phyloP scores from a whole-genome alignment of 2,797 vertebrate species.

The Hybognathus amarus region DNA sequence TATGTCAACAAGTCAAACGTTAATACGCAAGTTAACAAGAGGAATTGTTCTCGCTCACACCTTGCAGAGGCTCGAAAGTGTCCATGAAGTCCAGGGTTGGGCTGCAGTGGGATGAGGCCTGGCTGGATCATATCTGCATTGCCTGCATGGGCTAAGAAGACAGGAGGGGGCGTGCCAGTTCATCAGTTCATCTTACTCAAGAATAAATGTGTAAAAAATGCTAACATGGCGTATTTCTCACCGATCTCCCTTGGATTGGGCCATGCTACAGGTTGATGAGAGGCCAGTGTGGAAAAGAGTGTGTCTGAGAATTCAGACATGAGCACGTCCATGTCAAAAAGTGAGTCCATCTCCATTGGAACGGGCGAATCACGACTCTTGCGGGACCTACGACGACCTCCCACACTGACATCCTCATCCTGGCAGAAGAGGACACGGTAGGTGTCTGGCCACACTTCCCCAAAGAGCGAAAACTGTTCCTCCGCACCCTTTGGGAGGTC shows the following conservation, averaged over 20 bases:
- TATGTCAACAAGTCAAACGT: background rate
- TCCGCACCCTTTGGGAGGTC: constrained; percentile 74
- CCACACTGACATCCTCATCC: constrained; percentile 87
- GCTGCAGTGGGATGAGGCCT: constrained; percentile 94
- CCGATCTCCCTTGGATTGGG: constrained; percentile 94
- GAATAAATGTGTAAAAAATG: background rate
- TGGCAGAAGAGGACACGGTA: constrained; percentile 82
- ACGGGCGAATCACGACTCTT: constrained; percentile 83
- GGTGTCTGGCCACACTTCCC: constrained; percentile 84
- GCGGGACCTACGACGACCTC: constrained; percentile 73
- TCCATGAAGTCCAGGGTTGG: constrained; percentile 98
- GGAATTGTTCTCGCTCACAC: constrained; percentile 67
- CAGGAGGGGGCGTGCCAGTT: constrained; percentile 19
- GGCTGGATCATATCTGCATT: constrained; percentile 99
- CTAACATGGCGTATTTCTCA: constrained; percentile 65
- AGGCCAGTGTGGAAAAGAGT: constrained; percentile 92
- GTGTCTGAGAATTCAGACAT: constrained; percentile 98
- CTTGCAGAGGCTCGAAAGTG: constrained; percentile 95
- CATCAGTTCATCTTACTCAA: background rate
- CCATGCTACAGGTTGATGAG: constrained; percentile 89
- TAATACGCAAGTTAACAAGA: constrained; percentile 26
- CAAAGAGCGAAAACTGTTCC: constrained; percentile 83
- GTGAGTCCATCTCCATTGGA: constrained; percentile 94
- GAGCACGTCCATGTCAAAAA: constrained; percentile 95
- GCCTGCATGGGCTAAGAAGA: constrained; percentile 85